Base-by-base conservation (phyloP, 1,140 invertebrate species). In the Papilio machaon region DNA sequence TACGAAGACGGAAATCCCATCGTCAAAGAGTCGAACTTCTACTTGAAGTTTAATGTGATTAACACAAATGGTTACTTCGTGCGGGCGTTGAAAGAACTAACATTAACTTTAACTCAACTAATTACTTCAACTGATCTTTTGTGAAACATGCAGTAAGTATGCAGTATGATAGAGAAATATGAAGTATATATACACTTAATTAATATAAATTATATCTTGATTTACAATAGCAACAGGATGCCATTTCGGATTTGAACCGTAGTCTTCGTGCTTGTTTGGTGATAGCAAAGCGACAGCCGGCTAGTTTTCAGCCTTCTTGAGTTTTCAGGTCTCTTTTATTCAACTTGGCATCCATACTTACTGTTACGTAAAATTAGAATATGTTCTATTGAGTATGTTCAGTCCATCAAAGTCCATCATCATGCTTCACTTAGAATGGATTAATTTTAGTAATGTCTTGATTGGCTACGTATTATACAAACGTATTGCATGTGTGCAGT, bases 51-150 rank as follows among this genome's bases (percentile, higher is more conserved):
- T 70, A 70, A 70, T 38, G 64, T 70, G n/a, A 60, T 60, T 60
- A 60, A n/a, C n/a, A 35, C 64, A 35, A 35, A 70, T 70, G 30
- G 64, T 15, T 70, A 35, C 64, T 35, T 38, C 64, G 30, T 38
- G 30, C 11, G 13, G 13, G n/a, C 64, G 30, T 35, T 35, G 64
- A 35, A 70, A 38, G 64, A 70, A 70, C 64, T 70, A 70, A 70
- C 64, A 70, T 70, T 70, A 13, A 17, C 30, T 70, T 70, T 35
- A 15, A 15, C 30, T 70, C 30, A 70, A 38, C 4, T 35, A 70
- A 70, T 70, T 38, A 64, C 60, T 64, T 30, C 5, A 70, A 60
- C 17, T 60, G 10, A 13, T 70, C 64, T 70, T 70, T 70, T 35
- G 64, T 70, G 23, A 17, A 70, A 70, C 11, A 30, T 30, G 23